phyloP scores from a whole-genome alignment of 2,113 vertebrate genomes.

The Tautogolabrus adspersus region DNA sequence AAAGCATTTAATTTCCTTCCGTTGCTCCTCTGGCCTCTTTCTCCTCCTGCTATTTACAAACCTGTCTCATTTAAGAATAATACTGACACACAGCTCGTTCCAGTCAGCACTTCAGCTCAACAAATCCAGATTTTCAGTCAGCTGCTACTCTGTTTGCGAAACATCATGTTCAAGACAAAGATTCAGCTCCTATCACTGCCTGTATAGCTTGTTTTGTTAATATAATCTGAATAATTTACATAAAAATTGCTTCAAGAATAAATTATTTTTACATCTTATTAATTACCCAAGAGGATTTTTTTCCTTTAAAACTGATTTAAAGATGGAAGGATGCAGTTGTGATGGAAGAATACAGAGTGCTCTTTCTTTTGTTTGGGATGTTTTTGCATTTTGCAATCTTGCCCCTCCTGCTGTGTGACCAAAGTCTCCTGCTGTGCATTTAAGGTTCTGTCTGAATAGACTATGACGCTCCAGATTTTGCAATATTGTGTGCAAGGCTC shows the following conservation, averaged over 20 bases:
- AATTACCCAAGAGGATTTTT: too few species aligned
- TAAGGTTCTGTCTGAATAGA: conserved; percentile 44
- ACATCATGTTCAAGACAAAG: conserved; percentile 9
- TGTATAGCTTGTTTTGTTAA: background rate
- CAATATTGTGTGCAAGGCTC: conserved; percentile 42
- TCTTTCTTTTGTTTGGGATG: background rate
- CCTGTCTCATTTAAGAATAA: conserved; percentile 73
- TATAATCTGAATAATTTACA: too few species aligned
- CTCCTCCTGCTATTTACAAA: conserved; percentile 71
- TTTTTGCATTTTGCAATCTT: background rate
- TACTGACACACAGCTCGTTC: conserved; percentile 30
- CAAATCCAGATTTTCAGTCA: conserved; percentile 42
- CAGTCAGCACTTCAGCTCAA: background rate
- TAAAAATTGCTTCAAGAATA: too few species aligned
- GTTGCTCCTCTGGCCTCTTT: conserved; percentile 69
- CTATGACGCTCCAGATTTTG: conserved; percentile 27
- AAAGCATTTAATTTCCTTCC: conserved; percentile 74
- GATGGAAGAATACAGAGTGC: background rate
- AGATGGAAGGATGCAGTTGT: background rate
- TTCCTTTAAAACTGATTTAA: too few species aligned
- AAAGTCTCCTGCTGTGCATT: conserved; percentile 43
- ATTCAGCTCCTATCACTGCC: conserved; percentile 1
- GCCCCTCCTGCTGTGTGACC: conserved; percentile 38
- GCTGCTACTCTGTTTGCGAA: conserved; percentile 52
- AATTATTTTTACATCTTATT: too few species aligned